Evolutionary conservation across 2,797 vertebrate genomes (phyloP).

Genomic region (Manis pentadactyla): DNA sequence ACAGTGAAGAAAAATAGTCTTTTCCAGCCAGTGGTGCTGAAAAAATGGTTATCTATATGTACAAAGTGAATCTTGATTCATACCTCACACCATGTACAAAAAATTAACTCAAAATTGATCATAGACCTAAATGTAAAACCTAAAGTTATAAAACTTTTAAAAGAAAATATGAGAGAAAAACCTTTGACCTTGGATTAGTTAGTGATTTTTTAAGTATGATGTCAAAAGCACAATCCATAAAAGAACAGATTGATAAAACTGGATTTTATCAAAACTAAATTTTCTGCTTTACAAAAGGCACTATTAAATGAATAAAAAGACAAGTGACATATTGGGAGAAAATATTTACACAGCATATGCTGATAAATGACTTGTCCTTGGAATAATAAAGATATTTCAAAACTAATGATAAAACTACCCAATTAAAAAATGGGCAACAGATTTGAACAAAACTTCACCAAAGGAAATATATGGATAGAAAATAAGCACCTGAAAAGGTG

Average conservation of each 20-base stretch:
- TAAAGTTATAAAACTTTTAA: neutral
- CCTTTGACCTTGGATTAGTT: neutral
- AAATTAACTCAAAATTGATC: neutral
- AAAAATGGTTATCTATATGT: neutral
- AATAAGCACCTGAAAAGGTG: neutral
- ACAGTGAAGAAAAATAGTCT: neutral
- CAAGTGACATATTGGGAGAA: neutral
- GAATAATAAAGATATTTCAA: conserved; percentile 8
- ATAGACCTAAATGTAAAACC: neutral
- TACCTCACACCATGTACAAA: neutral
- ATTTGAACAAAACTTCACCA: neutral
- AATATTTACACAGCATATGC: neutral
- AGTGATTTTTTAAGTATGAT: neutral
- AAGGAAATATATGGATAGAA: neutral
- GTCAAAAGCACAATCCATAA: neutral
- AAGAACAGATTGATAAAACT: neutral
- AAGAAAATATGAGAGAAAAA: neutral
- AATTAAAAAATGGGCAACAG: neutral
- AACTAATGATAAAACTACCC: neutral
- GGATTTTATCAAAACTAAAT: neutral
- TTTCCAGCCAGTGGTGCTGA: neutral
- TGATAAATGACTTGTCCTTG: neutral
- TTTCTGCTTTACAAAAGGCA: neutral
- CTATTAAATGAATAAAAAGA: neutral
- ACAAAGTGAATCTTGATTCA: neutral